phyloP scores from a whole-genome alignment of 1,140 invertebrate genomes.

The Coelopa frigida region DNA sequence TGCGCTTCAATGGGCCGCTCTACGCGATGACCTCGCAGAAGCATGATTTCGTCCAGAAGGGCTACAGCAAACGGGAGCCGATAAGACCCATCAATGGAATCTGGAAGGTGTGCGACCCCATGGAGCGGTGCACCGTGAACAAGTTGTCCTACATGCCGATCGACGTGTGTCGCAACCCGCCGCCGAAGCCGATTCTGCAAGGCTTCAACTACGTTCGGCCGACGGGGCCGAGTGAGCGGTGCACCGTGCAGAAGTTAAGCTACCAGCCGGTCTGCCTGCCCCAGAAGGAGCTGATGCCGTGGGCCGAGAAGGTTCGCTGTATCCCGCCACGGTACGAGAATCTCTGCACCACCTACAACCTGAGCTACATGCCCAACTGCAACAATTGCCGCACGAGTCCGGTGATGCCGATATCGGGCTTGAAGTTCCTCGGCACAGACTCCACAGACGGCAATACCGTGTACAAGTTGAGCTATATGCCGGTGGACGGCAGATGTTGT shows the following conservation, averaged over 20 bases:
- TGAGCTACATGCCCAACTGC: conserved; percentile 49
- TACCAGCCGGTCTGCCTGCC: conserved; percentile 51
- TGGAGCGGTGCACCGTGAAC: conserved; percentile 49
- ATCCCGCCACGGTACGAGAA: conserved; percentile 34
- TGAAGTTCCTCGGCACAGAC: conserved; percentile 29
- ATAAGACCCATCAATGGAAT: conserved; percentile 50
- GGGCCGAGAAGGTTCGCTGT: conserved; percentile 44
- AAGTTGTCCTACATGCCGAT: conserved; percentile 50
- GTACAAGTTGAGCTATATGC: conserved; percentile 51
- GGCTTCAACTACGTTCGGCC: conserved; percentile 44
- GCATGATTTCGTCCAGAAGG: conserved; percentile 64
- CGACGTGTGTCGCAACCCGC: conserved; percentile 40
- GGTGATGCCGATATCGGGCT: conserved; percentile 37
- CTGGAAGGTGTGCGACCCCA: conserved; percentile 47
- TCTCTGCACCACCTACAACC: conserved; percentile 37
- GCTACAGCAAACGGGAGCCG: conserved; percentile 44
- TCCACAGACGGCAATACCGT: conserved; percentile 34
- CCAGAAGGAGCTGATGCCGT: conserved; percentile 47
- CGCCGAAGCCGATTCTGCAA: conserved; percentile 43
- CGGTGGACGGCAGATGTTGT: conserved; percentile 40
- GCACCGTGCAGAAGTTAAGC: conserved; percentile 54
- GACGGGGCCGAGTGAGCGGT: conserved; percentile 35
- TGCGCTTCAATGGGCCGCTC: conserved; percentile 56
- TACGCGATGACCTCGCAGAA: conserved; percentile 65
- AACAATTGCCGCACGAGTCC: conserved; percentile 40